These are phyloP conservation scores for Lerema accius DNA, from an alignment of 1,140 invertebrate species.

Conservation along the genomic window DNA sequence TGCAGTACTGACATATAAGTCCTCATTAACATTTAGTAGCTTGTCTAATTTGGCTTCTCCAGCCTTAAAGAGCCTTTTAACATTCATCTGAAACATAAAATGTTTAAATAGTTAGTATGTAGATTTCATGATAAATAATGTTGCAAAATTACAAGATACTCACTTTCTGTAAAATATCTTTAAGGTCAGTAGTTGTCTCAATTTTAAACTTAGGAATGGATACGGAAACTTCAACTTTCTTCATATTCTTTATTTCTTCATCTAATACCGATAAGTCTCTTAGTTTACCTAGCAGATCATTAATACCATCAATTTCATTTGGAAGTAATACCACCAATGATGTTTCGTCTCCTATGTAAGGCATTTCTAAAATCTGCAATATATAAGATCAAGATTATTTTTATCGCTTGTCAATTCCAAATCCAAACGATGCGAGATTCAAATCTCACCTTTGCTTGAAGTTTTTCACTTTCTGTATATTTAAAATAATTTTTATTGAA, in stretches of 20 bases:
- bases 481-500: slow-evolving; percentile 46
- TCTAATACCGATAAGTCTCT: slow-evolving; percentile 47
- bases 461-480: slow-evolving; percentile 54
- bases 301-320: slow-evolving; percentile 58
- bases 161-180: slow-evolving; percentile 58
- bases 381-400: neutral
- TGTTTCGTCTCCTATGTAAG: slow-evolving; percentile 58
- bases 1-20: slow-evolving; percentile 55
- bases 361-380: slow-evolving; percentile 63
- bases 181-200: slow-evolving; percentile 65
- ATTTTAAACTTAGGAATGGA: slow-evolving; percentile 70
- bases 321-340: slow-evolving; percentile 61
- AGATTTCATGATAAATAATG: neutral
- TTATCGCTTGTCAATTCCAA: neutral
- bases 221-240: slow-evolving; percentile 50
- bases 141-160: slow-evolving; percentile 14
- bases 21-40: slow-evolving; percentile 43
- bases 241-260: slow-evolving; percentile 43
- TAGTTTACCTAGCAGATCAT: slow-evolving; percentile 53
- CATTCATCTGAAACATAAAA: slow-evolving; percentile 52
- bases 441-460: slow-evolving; percentile 60
- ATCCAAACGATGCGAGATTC: neutral
- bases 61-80: slow-evolving; percentile 51
- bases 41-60: slow-evolving; percentile 47
- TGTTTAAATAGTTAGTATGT: neutral